Evolutionary conservation across 2,113 vertebrate genomes (phyloP), one percentile per base, ranked within the genome.

Genomic region (Varanus salvator): DNA sequence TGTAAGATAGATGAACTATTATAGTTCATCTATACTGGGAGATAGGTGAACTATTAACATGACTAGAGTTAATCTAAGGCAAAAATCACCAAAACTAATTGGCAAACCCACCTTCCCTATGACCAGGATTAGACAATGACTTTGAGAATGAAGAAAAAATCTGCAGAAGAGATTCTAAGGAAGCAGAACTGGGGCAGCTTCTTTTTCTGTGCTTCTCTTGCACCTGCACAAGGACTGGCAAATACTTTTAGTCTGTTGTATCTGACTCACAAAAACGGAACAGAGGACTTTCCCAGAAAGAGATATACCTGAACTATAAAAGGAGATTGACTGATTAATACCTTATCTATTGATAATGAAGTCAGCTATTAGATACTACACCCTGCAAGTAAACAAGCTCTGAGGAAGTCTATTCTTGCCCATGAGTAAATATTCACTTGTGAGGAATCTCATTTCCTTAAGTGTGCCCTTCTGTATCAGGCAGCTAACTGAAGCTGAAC

Each of bases 231-330:
- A 21, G 60, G 17, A 72, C 69, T 72, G 29, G 31, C 1, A 3
- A 27, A 71, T 27, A 23, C 66, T 25, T 68, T 25, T 23, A 68
- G 21, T 25, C 4, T 11, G 19, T 31, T 9, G 27, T n/a, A 14
- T 0, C 3, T 25, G 64, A 86, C 57, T 76, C 80, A 1, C 0
- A 2, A 68, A 48, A 64, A 31, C 8, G 3, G 27, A 72, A 50
- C 48, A 66, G 0, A 4, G 78, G 60, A 0, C 0, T 1, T 25
- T 12, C 54, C 57, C 80, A 29, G 31, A 27, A 74, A 64, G 60
- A 86, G 23, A 38, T 44, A 60, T 66, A 5, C 12, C 75, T 2
- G 0, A 80, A 66, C 3, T 0, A 0, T 0, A 0, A 38, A 89
- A 77, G 60, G 60, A 31, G 75, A 76, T 38, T 0, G 2, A 14